Percentiles rank a stretch among this genome's conserved stretches.
These are phyloP conservation scores for Sarcophaga bullata DNA, from an alignment of 1,140 invertebrate species.

Conservation along the genomic window DNA sequence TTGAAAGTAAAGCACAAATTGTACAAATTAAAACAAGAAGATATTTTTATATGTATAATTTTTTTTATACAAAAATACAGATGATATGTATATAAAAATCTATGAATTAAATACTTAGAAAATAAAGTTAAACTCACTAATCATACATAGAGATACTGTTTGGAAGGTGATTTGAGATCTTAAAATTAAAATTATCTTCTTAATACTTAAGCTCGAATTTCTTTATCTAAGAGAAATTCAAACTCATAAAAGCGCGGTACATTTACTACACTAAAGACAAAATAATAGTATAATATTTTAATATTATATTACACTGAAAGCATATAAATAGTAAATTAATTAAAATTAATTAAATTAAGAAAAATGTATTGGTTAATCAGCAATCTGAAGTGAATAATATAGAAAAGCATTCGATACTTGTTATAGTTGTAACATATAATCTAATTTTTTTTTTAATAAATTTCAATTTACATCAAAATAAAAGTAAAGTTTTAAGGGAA, in stretches of 20 bases:
- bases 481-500: no score
- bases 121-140: background rate
- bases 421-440: no score
- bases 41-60: background rate
- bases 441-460: no score
- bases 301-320: background rate
- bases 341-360: no score
- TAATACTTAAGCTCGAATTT: constrained; percentile 5
- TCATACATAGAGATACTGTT: background rate
- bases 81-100: constrained; percentile 23
- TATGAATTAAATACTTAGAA: background rate
- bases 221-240: background rate
- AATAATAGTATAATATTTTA: background rate
- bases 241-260: constrained; percentile 38
- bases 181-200: background rate
- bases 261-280: constrained; percentile 35
- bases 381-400: no score
- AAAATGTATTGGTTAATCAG: no score
- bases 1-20: background rate
- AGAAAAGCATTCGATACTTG: no score
- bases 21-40: background rate
- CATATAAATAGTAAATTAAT: background rate
- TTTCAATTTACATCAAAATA: no score
- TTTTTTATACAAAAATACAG: no score
- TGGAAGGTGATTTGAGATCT: background rate